Evolutionary conservation across 2,888 invertebrate genomes (phyloP).

Genomic region (Ptychoptera albimana): DNA sequence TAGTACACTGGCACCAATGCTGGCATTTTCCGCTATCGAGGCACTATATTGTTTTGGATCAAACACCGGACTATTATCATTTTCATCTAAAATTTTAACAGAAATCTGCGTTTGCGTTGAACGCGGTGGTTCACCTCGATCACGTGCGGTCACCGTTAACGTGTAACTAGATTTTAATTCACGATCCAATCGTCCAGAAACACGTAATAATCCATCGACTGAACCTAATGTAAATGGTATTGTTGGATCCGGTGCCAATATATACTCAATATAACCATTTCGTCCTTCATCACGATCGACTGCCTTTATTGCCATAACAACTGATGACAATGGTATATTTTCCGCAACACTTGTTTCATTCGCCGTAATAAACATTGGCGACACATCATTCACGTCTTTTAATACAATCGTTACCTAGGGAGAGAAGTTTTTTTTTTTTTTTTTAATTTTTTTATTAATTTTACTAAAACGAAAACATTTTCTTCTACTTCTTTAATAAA

Average conservation of each 20-base stretch:
- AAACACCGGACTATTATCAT: constrained; percentile 80
- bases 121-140: constrained; percentile 72
- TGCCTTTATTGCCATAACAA: constrained; percentile 79
- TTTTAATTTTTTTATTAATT: too few species aligned
- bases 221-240: constrained; percentile 68
- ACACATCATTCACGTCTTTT: constrained; percentile 84
- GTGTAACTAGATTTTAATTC: constrained; percentile 61
- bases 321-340: constrained; percentile 72
- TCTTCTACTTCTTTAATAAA: too few species aligned
- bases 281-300: constrained; percentile 79
- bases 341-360: constrained; percentile 67
- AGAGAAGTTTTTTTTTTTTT: constrained; percentile 11
- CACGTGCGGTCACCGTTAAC: constrained; percentile 65
- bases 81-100: constrained; percentile 69
- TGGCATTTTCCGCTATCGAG: constrained; percentile 83
- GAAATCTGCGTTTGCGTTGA: constrained; percentile 49
- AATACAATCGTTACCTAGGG: constrained; percentile 70
- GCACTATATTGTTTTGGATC: constrained; percentile 82
- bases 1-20: constrained; percentile 77
- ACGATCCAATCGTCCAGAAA: constrained; percentile 74
- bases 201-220: constrained; percentile 72
- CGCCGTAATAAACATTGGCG: constrained; percentile 68
- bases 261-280: constrained; percentile 82
- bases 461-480: neutral
- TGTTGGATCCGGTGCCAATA: constrained; percentile 49